A percentile compares a stretch with the other conserved stretches of the same genome.
Conservation (phyloP, 2,888 invertebrate species). For the Neoaliturus tenellus region DNA sequence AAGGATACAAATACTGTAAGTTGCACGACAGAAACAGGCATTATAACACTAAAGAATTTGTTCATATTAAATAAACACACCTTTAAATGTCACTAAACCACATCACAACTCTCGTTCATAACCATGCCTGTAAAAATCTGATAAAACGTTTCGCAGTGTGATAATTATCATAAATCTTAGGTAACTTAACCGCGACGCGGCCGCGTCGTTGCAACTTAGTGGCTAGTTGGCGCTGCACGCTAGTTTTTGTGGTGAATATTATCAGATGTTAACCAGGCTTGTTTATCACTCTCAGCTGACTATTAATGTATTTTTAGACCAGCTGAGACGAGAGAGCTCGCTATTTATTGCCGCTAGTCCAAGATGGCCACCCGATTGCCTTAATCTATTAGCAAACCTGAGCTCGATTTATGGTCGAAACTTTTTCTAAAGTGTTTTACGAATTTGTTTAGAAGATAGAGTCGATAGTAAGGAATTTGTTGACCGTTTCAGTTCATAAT, state of each 20-base stretch:
- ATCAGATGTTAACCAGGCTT: conserved; percentile 8
- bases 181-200: not conserved
- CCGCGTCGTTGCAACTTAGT: not conserved
- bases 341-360: conserved; percentile 21
- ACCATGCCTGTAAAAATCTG: not conserved
- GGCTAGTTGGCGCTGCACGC: not conserved
- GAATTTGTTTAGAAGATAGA: not conserved
- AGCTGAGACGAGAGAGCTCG: conserved; percentile 3
- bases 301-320: conserved; percentile 34
- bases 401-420: not conserved
- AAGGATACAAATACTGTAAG: too few species aligned
- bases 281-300: conserved; percentile 26
- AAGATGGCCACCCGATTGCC: conserved; percentile 34
- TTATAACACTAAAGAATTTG: too few species aligned
- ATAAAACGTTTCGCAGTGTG: not conserved
- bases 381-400: conserved; percentile 29
- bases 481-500: not conserved
- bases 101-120: not conserved
- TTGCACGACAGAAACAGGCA: too few species aligned
- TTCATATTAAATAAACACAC: too few species aligned
- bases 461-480: conserved; percentile 5
- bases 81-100: too few species aligned
- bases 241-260: conserved; percentile 11
- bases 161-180: not conserved
- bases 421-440: conserved; percentile 14